Evolutionary conservation across 2,113 vertebrate genomes (phyloP), one percentile per base, ranked within the genome.

Genomic region (Petroica traversi): DNA sequence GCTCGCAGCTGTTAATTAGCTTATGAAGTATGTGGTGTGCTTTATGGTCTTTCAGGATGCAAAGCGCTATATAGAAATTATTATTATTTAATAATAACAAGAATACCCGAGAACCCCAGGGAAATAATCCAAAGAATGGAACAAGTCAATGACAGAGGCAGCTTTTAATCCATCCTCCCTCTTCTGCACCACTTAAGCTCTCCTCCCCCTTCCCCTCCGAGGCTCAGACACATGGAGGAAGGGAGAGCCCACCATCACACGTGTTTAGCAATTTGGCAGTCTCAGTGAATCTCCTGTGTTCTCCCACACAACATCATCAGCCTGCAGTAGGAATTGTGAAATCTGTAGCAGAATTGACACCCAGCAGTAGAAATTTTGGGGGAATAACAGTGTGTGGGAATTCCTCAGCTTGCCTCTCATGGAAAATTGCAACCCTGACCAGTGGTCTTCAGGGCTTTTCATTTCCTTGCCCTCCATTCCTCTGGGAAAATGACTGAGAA

Each of bases 31-130:
- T 85, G 76, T 89, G 89, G 43, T 93, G 72, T 85, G 88, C 93
- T 97, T 96, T 95, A 92, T 94, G 92, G 88, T 96, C 67, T 61
- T 93, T 97, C 92, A 96, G 78, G 75, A 89, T 96, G 84, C 93
- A 89, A 92, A 89, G 46, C 3, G 0, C 88, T 96, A 59, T 88
- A 89, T 88, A 88, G 81, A 95, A 96, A 81, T 88, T 90, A 91
- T 93, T 97, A 96, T 92, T 97, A 83, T 82, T 86, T 96, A 67
- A 94, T 96, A 96, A 93, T 93, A 96, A 97, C 58, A 96, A 96
- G 97, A 97, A 96, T 92, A 88, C 64, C 49, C 19, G 2, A 80
- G 75, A 85, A 93, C 92, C 67, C 81, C 71, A 89, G 95, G 94
- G 96, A 96, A 95, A 96, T 95, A 95, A 93, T 81, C 54, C 72